Conservation (phyloP, 2,113 vertebrate species). For the human (Homo sapiens) region DNA sequence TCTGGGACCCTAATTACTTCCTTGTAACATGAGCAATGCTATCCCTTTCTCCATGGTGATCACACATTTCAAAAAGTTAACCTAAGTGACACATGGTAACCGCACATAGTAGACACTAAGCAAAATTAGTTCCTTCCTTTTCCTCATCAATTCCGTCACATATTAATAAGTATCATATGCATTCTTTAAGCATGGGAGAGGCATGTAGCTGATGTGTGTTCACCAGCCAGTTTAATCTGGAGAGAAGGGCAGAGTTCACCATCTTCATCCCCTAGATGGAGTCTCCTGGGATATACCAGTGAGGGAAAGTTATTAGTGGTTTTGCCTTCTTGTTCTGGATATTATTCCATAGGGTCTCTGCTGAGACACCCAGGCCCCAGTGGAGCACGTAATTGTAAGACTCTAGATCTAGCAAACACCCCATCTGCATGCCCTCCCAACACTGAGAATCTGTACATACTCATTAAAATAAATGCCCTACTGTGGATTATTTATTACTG, state of each 20-base stretch:
- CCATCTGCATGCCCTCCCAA: background rate
- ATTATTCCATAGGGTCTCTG: background rate
- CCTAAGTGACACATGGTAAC: background rate
- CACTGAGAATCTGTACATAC: background rate
- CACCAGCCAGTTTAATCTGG: background rate
- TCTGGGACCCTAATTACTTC: background rate
- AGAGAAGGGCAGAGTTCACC: background rate
- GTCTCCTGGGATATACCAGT: background rate
- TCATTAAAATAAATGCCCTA: constrained; percentile 44
- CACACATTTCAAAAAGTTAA: background rate
- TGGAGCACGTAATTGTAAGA: background rate
- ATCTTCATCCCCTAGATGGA: background rate
- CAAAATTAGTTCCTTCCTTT: background rate
- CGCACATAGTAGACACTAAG: background rate
- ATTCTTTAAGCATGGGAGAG: background rate
- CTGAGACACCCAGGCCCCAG: background rate
- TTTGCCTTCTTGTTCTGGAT: constrained; percentile 6
- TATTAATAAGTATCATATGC: background rate
- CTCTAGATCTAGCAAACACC: background rate
- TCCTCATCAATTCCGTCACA: background rate
- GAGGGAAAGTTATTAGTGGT: background rate
- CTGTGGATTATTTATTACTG: constrained; percentile 17
- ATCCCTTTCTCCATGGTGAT: background rate
- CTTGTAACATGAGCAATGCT: background rate
- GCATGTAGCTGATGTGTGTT: background rate